phyloP scores from a whole-genome alignment of 2,797 vertebrate genomes.

The Catamblyrhynchus diadema region DNA sequence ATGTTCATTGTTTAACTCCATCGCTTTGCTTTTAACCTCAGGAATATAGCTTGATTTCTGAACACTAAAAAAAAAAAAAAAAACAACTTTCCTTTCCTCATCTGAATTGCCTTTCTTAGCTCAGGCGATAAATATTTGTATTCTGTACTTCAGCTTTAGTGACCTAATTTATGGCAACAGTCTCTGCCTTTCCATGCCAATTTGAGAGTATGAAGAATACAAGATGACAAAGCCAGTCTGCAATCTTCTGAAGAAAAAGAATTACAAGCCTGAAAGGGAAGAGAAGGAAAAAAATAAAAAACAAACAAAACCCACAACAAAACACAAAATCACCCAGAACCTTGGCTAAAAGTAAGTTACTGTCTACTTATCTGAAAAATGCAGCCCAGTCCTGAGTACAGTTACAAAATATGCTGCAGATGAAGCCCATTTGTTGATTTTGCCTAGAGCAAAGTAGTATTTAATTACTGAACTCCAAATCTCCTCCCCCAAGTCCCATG shows the following conservation, averaged over 20 bases:
- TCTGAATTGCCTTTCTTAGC: conserved; percentile 35
- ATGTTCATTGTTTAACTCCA: neutral
- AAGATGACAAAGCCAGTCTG: conserved; percentile 53
- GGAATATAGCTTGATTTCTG: neutral
- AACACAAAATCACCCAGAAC: neutral
- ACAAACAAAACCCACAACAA: neutral
- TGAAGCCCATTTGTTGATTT: conserved; percentile 44
- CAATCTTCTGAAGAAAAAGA: conserved; percentile 49
- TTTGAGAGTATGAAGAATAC: conserved; percentile 50
- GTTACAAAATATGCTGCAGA: conserved; percentile 22
- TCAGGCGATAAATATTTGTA: conserved; percentile 46
- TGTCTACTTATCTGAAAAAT: conserved; percentile 16
- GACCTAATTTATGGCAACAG: conserved; percentile 69
- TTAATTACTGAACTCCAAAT: conserved; percentile 37
- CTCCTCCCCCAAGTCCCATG: conserved; percentile 18
- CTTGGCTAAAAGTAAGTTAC: conserved; percentile 38
- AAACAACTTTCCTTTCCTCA: neutral
- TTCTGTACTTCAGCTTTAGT: conserved; percentile 55
- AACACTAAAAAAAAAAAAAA: neutral
- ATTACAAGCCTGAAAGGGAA: neutral
- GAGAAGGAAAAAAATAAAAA: neutral
- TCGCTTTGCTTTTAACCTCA: neutral
- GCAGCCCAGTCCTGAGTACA: conserved; percentile 11
- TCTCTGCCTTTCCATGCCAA: conserved; percentile 46
- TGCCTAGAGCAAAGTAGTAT: conserved; percentile 50